Conservation (phyloP, 2,888 invertebrate species). For the Zygaena filipendulae region DNA sequence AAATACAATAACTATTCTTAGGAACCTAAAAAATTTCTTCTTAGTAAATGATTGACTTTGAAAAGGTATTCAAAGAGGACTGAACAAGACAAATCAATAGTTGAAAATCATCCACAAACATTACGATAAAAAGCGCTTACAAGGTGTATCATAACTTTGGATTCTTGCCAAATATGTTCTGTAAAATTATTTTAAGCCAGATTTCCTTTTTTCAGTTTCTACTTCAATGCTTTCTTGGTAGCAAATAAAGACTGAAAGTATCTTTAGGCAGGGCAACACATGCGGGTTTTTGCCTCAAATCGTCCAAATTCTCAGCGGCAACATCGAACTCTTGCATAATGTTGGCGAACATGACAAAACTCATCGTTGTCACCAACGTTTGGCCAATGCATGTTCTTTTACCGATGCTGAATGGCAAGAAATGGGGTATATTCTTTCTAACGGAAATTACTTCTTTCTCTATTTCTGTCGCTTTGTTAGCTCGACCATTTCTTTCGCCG, state of each 20-base stretch:
- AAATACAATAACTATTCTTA: too few species aligned
- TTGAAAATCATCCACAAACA: too few species aligned
- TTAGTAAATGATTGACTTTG: too few species aligned
- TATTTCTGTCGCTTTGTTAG: slow-evolving; percentile 26
- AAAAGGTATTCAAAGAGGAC: too few species aligned
- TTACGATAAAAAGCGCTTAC: too few species aligned
- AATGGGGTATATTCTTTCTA: slow-evolving; percentile 73
- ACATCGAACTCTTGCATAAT: slow-evolving; percentile 78
- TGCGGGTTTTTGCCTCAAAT: slow-evolving; percentile 71
- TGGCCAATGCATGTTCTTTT: slow-evolving; percentile 90
- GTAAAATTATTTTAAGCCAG: too few species aligned
- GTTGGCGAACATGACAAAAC: slow-evolving; percentile 78
- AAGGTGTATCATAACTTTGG: too few species aligned
- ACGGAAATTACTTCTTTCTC: slow-evolving; percentile 51
- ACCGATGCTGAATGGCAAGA: slow-evolving; percentile 87
- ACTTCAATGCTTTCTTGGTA: slow-evolving; percentile 54
- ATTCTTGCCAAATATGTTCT: too few species aligned
- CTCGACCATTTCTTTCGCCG: slow-evolving; percentile 30
- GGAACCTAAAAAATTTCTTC: too few species aligned
- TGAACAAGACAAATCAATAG: too few species aligned
- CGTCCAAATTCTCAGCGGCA: slow-evolving; percentile 56
- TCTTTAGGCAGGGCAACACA: slow-evolving; percentile 81
- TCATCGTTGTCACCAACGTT: slow-evolving; percentile 80
- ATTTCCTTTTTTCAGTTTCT: too few species aligned
- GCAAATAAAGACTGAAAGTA: slow-evolving; percentile 72